Evolutionary conservation across 2,113 vertebrate genomes (phyloP), one percentile per base, ranked within the genome.

Genomic region (Ceyx melanurus): DNA sequence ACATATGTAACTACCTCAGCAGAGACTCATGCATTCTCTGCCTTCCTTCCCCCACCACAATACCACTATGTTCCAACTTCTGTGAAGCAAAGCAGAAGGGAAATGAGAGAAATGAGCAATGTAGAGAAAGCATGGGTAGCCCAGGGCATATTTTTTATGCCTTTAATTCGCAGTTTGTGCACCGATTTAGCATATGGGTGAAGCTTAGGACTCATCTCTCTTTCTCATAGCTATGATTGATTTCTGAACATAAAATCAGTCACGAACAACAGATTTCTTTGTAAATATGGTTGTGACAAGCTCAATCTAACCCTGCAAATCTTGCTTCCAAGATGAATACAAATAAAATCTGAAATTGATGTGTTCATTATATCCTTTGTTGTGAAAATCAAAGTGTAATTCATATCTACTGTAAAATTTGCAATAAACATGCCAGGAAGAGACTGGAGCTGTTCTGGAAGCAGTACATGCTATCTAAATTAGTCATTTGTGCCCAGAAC

Each of bases 361-460:
- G 71, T 37, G 42, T 82, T 91, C 57, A 50, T 95, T 95, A 93
- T 65, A 92, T 60, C n/a, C 46, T 92, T 89, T 79, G 50, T 88
- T 94, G 80, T 64, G 56, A 86, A 90, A 94, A 97, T 95, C 87
- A 94, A 89, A 88, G 80, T 40, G 33, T 35, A 64, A 87, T 77
- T 78, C 33, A 93, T 35, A 90, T 37, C 81, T 10, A 85, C 77
- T 74, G 89, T 92, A 64, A 95, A 90, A 33, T 71, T 77, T 77
- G 86, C 64, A 43, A 42, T 81, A 58, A 85, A 73, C 54, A 81
- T 42, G 92, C 68, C 62, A 66, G 45, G 40, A 86, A 93, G 82
- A 80, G 79, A 73, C 46, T 67, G 28, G 37, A 72, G 82, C 37
- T 92, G 83, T 76, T 93, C 62, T 61, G 75, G 51, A 92, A 91